These are phyloP conservation scores for Dissostichus mawsoni DNA, from an alignment of 2,113 vertebrate species.

Conservation along the genomic window DNA sequence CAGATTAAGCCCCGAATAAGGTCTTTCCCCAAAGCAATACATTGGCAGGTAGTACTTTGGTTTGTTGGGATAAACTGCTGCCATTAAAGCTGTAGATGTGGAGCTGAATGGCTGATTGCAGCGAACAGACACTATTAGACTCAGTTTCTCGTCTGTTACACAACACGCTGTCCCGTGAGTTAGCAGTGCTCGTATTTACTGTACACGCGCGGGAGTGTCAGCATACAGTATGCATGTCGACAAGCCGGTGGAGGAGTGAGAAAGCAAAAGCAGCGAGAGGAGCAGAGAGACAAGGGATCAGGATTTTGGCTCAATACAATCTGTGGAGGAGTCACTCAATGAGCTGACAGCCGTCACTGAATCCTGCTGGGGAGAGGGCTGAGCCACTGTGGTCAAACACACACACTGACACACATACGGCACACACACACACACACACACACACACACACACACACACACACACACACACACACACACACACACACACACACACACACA, in stretches of 20 bases:
- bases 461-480: constrained; percentile 1
- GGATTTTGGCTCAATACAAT: constrained; percentile 69
- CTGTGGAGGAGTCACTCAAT: constrained; percentile 73
- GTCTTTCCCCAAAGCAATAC: background rate
- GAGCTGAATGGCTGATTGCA: background rate
- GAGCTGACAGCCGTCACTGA: constrained; percentile 74
- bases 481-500: constrained; percentile 23
- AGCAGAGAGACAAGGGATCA: constrained; percentile 60
- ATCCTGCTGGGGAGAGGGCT: constrained; percentile 66
- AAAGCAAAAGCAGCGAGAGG: constrained; percentile 48
- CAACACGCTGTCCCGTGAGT: constrained; percentile 20
- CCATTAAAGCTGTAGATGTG: constrained; percentile 9
- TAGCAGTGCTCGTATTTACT: constrained; percentile 16
- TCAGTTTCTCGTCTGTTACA: constrained; percentile 15
- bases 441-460: constrained; percentile 26
- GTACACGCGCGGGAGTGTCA: constrained; percentile 33
- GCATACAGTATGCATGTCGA: constrained; percentile 53
- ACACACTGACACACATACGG: constrained; percentile 28
- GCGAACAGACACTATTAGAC: too few relatives aligned
- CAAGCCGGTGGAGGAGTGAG: constrained; percentile 52
- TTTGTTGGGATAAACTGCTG: constrained; percentile 11
- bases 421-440: background rate
- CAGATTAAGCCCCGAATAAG: background rate
- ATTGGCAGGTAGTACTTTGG: constrained; percentile 5
- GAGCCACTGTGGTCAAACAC: constrained; percentile 66